A percentile compares a stretch with the other conserved stretches of the same genome.
Evolutionary conservation across 1,140 invertebrate genomes (phyloP).

Genomic region (Macrocentrus cingulum): DNA sequence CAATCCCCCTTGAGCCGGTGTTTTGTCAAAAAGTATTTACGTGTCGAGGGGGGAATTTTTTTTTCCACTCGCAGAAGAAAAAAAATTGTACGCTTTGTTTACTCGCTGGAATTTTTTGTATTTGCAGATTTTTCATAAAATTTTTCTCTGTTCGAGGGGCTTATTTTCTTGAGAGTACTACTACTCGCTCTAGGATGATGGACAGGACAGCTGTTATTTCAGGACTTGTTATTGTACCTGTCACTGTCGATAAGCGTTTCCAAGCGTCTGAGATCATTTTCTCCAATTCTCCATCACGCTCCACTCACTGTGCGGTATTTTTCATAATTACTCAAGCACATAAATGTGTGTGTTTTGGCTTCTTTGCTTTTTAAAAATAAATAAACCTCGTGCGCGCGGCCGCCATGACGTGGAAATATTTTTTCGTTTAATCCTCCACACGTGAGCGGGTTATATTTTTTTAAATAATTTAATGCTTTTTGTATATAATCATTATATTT

Average conservation of each 20-base stretch:
- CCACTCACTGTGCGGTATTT: neutral
- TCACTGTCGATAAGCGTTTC: slow-evolving; percentile 26
- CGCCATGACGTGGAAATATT: no score
- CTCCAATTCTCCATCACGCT: slow-evolving; percentile 20
- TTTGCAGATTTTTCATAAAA: slow-evolving; percentile 10
- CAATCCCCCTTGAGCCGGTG: neutral
- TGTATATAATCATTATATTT: no score
- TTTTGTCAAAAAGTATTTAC: slow-evolving; percentile 16
- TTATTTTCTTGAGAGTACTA: neutral
- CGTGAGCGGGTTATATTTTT: no score
- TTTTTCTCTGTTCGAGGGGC: neutral
- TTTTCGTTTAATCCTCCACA: no score
- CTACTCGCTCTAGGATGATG: slow-evolving; percentile 1
- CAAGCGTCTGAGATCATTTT: slow-evolving; percentile 26
- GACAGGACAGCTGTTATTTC: slow-evolving; percentile 25
- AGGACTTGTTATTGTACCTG: slow-evolving; percentile 30
- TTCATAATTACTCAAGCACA: neutral
- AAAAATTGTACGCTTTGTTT: neutral
- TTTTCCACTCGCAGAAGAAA: no score
- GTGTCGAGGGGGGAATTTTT: no score
- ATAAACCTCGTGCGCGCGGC: no score
- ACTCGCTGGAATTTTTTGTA: neutral
- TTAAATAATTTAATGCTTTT: no score
- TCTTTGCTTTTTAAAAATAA: neutral
- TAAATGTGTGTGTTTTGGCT: neutral